Evolutionary conservation across 2,888 invertebrate genomes (phyloP), one percentile per base, ranked within the genome.

Genomic region (Coleophora deauratella): DNA sequence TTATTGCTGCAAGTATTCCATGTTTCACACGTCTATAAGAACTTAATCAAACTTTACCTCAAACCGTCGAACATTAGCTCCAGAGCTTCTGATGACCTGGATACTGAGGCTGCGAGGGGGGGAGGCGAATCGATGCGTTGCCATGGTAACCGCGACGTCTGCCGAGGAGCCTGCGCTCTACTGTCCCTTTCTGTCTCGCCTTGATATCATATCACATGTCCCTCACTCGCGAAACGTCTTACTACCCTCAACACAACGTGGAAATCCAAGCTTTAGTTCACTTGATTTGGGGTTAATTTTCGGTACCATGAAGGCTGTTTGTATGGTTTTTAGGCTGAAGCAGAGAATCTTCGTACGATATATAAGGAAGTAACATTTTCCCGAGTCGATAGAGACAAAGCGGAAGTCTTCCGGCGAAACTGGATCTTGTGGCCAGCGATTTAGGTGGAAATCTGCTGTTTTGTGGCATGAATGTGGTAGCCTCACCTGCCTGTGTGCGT

Each of bases 181-280:
- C 84, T 84, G 72, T 84, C 85, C 72, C 80, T 81, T 70, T 85
- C 84, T 82, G 74, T 85, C 84, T 85, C 82, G 84, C 77, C 80
- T 76, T 74, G 79, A 77, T 85, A 84, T 85, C 82, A 84, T 85
- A 84, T 84, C 84, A 81, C 77, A 78, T 66, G 50, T 45, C 43
- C 41, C 49, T 46, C 39, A 48, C 31, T 35, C 47, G n/a, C 44
- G 52, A 59, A 71, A 66, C 38, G 58, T 41, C 52, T n/a, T 11
- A 11, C 10, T 11, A 7, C 3, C 9, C 31, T 10, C 31, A 2
- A 7, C 7, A 11, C 21, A 1, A 7, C 4, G 1, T 31, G 6
- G n/a, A 31, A 31, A n/a, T 31, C 9, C 11, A 11, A 31, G 11
- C 11, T 10, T 2, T 31, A 31, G 9, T 8, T 7, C 31, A 4